phyloP scores from a whole-genome alignment of 2,888 invertebrate species.

The Mimumesa dahlbomi region DNA sequence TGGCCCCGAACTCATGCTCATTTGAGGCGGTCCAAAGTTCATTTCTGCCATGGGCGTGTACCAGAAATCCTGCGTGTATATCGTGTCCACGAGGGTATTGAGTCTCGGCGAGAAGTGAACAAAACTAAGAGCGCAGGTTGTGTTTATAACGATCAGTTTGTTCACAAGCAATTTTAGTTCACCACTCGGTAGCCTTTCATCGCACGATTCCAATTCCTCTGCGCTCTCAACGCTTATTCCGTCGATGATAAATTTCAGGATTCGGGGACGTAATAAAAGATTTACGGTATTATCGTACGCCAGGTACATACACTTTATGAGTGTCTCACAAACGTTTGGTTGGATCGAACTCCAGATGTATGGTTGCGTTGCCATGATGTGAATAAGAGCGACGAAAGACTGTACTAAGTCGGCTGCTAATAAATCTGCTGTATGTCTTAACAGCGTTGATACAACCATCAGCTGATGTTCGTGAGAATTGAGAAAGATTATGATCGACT shows the following conservation, averaged over 20 bases:
- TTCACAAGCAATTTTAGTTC: conserved; percentile 76
- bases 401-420: conserved; percentile 76
- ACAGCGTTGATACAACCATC: conserved; percentile 74
- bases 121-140: conserved; percentile 76
- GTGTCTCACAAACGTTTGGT: conserved; percentile 73
- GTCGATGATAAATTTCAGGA: conserved; percentile 78
- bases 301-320: conserved; percentile 77
- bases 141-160: conserved; percentile 77
- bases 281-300: conserved; percentile 79
- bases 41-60: conserved; percentile 78
- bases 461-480: conserved; percentile 76
- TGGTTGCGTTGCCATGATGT: conserved; percentile 71
- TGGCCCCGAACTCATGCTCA: conserved; percentile 77
- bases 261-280: conserved; percentile 75
- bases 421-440: conserved; percentile 77
- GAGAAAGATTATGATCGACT: conserved; percentile 69
- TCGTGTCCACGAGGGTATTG: conserved; percentile 76
- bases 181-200: conserved; percentile 74
- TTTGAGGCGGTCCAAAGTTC: conserved; percentile 78
- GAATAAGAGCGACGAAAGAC: conserved; percentile 77
- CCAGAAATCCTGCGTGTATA: conserved; percentile 78
- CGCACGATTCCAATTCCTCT: conserved; percentile 77
- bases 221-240: conserved; percentile 78
- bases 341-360: conserved; percentile 74
- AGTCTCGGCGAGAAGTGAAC: conserved; percentile 76